Percentiles rank a stretch among this genome's conserved stretches.
Evolutionary conservation across 2,888 invertebrate genomes (phyloP).

Genomic region (Sesia apiformis): DNA sequence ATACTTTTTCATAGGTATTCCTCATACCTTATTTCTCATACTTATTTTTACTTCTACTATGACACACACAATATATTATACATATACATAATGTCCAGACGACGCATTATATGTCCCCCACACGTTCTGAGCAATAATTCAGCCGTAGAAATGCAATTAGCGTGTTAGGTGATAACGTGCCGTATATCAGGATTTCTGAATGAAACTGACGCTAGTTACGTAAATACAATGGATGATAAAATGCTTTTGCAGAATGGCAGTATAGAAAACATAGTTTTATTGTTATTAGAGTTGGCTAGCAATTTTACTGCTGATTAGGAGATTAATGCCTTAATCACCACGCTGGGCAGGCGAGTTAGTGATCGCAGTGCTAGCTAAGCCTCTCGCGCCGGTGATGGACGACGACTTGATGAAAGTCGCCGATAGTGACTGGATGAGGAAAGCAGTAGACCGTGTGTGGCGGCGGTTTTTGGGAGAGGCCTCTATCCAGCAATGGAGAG

Average conservation of each 20-base stretch:
- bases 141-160: conserved; percentile 57
- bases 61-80: too few relatives aligned
- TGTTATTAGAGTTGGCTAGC: neutral
- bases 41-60: too few relatives aligned
- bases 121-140: conserved; percentile 35
- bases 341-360: neutral
- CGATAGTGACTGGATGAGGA: too few relatives aligned
- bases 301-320: neutral
- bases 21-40: too few relatives aligned
- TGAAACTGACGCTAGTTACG: conserved; percentile 20
- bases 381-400: neutral
- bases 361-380: neutral
- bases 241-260: neutral
- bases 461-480: too few relatives aligned
- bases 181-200: conserved; percentile 19
- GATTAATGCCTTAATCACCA: neutral
- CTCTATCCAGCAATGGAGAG: too few relatives aligned
- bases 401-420: too few relatives aligned
- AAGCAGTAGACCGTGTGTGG: too few relatives aligned
- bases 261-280: neutral
- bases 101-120: neutral
- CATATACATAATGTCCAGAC: too few relatives aligned
- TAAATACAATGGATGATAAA: neutral
- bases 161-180: conserved; percentile 51
- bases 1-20: too few relatives aligned